Evolutionary conservation across 2,888 invertebrate species (phyloP).

Genomic region (Drepanosiphum platanoidis): DNA sequence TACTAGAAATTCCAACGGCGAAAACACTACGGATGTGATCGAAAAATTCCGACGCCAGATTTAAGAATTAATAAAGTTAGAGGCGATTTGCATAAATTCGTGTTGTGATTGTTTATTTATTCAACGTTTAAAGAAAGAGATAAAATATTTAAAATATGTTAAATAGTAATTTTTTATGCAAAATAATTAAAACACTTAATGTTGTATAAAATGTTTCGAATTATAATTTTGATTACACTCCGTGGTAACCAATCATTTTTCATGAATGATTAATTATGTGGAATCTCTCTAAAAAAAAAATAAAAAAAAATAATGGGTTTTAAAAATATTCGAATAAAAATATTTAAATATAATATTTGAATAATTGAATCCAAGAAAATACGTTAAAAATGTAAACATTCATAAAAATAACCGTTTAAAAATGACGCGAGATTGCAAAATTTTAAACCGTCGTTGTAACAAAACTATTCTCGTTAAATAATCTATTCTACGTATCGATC

Average conservation of each 20-base stretch:
- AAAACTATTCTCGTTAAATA: too few species aligned
- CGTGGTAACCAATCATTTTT: not conserved
- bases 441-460: too few species aligned
- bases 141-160: not conserved
- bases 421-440: too few species aligned
- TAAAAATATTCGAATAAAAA: not conserved
- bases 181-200: not conserved
- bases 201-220: not conserved
- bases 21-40: too few species aligned
- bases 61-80: not conserved
- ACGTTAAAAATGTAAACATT: too few species aligned
- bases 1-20: too few species aligned
- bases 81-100: not conserved
- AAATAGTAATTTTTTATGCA: not conserved
- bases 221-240: not conserved
- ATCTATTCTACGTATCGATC: too few species aligned
- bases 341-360: not conserved
- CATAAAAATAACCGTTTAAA: too few species aligned
- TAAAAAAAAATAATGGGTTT: not conserved
- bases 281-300: too few species aligned
- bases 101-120: not conserved
- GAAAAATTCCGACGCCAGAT: too few species aligned
- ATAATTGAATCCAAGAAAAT: not conserved
- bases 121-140: not conserved
- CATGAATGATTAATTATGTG: not conserved